These are phyloP conservation scores for Oncopodura yosiiana DNA, from an alignment of 1,140 invertebrate species.

Conservation along the genomic window DNA sequence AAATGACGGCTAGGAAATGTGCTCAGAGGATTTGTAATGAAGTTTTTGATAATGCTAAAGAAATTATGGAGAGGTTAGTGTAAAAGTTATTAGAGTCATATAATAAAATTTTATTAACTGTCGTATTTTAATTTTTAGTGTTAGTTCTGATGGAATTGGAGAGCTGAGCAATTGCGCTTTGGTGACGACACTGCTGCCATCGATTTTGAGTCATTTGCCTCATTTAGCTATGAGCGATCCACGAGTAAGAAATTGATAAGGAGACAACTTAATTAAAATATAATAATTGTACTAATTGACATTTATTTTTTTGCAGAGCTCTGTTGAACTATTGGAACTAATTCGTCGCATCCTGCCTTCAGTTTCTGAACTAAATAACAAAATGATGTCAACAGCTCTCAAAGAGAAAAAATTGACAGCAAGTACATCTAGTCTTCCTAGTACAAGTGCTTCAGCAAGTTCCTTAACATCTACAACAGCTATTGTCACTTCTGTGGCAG, in stretches of 20 bases:
- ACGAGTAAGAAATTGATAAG: constrained; percentile 50
- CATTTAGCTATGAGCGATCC: constrained; percentile 70
- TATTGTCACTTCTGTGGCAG: too few relatives aligned
- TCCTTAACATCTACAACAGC: constrained; percentile 12
- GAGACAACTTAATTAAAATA: too few relatives aligned
- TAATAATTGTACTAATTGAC: background rate
- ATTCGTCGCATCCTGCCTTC: constrained; percentile 85
- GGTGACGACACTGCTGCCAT: constrained; percentile 63
- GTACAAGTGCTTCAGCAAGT: background rate
- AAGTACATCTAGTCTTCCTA: background rate
- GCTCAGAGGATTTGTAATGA: constrained; percentile 43
- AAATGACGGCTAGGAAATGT: constrained; percentile 60
- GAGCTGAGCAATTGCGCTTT: constrained; percentile 40
- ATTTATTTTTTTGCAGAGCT: constrained; percentile 52
- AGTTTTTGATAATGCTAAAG: constrained; percentile 28
- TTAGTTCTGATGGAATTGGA: constrained; percentile 35
- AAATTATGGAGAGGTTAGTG: constrained; percentile 15
- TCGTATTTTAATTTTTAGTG: too few relatives aligned
- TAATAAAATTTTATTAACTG: too few relatives aligned
- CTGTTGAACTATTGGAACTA: constrained; percentile 77
- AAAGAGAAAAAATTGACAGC: constrained; percentile 12
- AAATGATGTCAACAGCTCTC: constrained; percentile 28
- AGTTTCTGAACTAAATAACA: constrained; percentile 68
- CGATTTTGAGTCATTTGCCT: constrained; percentile 68
- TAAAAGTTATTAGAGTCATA: too few relatives aligned